These are phyloP conservation scores for Hippoglossus hippoglossus DNA, from an alignment of 2,797 vertebrate species.

Conservation along the genomic window DNA sequence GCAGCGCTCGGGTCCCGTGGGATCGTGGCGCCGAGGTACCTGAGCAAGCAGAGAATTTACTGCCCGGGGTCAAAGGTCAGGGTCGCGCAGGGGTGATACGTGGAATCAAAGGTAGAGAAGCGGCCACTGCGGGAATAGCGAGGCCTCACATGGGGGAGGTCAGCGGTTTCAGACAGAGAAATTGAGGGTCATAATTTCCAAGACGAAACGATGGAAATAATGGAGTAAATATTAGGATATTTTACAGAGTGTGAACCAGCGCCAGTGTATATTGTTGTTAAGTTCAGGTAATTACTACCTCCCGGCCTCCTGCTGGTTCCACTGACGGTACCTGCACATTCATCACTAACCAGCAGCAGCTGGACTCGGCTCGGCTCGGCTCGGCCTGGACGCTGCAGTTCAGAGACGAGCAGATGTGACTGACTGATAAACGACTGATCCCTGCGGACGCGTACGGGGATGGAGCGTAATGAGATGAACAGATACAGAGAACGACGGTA, in stretches of 20 bases:
- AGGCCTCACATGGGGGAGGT: conserved; percentile 38
- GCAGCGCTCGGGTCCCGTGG: conserved; percentile 33
- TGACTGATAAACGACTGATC: conserved; percentile 18
- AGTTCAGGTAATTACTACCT: conserved; percentile 66
- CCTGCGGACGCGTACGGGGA: not conserved
- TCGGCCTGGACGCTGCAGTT: no score
- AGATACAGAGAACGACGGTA: not conserved
- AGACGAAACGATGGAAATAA: conserved; percentile 63
- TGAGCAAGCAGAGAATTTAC: conserved; percentile 70
- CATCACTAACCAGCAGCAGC: conserved; percentile 64
- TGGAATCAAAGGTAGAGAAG: conserved; percentile 57
- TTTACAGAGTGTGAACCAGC: conserved; percentile 69
- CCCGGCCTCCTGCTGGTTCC: conserved; percentile 52
- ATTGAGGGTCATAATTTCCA: conserved; percentile 56
- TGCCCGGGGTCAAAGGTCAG: conserved; percentile 61
- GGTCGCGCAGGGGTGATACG: conserved; percentile 61
- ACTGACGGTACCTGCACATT: conserved; percentile 56
- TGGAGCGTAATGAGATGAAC: not conserved
- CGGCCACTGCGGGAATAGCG: conserved; percentile 48
- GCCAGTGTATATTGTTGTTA: conserved; percentile 75
- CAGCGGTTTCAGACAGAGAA: conserved; percentile 39
- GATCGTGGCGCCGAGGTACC: conserved; percentile 68
- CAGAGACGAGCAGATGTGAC: not conserved
- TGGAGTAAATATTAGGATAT: conserved; percentile 69
- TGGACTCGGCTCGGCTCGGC: conserved; percentile 1